phyloP scores from a whole-genome alignment of 2,113 vertebrate species.

The Cebus imitator region DNA sequence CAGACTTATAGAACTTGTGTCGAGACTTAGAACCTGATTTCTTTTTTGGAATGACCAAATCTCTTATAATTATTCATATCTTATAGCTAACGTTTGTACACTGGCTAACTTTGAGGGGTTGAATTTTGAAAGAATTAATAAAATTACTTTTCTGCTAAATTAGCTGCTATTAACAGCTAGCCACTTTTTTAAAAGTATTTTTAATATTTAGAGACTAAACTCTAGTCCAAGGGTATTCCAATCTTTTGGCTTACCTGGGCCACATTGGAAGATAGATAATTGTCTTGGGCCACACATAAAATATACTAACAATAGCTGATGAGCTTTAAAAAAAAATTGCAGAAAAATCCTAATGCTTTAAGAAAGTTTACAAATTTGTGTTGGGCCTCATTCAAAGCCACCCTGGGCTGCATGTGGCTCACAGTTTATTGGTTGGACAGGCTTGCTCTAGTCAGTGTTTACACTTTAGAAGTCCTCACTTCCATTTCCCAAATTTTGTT shows the following conservation, averaged over 20 bases:
- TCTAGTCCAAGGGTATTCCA: not conserved
- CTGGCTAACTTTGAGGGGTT: not conserved
- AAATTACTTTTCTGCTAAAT: not conserved
- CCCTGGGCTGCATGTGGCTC: too few species aligned
- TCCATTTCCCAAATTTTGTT: not conserved
- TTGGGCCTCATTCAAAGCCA: too few species aligned
- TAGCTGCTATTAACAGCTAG: not conserved
- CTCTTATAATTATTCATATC: not conserved
- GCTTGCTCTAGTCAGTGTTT: not conserved
- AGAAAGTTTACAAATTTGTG: too few species aligned
- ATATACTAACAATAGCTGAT: too few species aligned
- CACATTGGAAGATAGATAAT: too few species aligned
- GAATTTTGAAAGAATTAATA: slow-evolving; percentile 1
- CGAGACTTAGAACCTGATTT: not conserved
- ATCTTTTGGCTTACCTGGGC: too few species aligned
- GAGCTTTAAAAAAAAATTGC: too few species aligned
- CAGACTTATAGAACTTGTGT: not conserved
- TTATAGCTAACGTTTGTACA: not conserved
- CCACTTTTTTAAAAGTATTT: not conserved
- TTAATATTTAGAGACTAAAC: not conserved
- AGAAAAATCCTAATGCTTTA: too few species aligned
- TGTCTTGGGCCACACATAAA: too few species aligned
- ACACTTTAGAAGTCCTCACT: not conserved
- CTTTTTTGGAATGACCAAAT: not conserved
- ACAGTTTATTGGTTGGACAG: too few species aligned